Percentiles rank a stretch among this genome's conserved stretches.
Evolutionary conservation across 2,888 invertebrate genomes (phyloP).

Genomic region (Chalcosyrphus nemorum): DNA sequence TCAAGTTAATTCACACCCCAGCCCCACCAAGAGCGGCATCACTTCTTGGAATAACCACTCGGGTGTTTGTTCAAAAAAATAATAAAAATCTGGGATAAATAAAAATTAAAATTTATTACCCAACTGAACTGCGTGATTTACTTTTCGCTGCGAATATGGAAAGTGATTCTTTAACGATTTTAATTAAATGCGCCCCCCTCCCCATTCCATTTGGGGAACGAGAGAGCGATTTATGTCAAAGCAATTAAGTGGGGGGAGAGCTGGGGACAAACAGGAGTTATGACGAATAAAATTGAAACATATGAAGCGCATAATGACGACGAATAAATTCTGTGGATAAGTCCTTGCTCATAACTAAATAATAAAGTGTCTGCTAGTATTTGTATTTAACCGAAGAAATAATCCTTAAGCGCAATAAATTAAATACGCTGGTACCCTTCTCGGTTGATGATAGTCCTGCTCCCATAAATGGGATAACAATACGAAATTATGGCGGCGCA

Average conservation of each 20-base stretch:
- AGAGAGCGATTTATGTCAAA: not conserved
- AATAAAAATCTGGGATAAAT: not conserved
- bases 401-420: not conserved
- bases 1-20: not conserved
- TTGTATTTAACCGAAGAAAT: not conserved
- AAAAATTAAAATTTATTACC: not conserved
- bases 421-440: not conserved
- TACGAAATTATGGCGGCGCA: not conserved
- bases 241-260: not conserved
- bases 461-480: not conserved
- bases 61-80: not conserved
- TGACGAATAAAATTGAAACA: not conserved
- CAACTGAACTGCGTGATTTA: not conserved
- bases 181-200: not conserved
- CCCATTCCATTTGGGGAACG: too few species aligned
- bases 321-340: not conserved
- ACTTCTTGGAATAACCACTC: not conserved
- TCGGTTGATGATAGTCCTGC: too few species aligned
- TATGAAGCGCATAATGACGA: not conserved
- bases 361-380: too few species aligned
- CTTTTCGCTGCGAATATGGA: not conserved
- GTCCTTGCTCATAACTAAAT: not conserved
- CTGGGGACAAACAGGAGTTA: not conserved
- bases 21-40: not conserved
- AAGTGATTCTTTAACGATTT: slow-evolving; percentile 1